These are phyloP conservation scores for Megaleporinus macrocephalus DNA, from an alignment of 2,113 vertebrate genomes.

Conservation along the genomic window DNA sequence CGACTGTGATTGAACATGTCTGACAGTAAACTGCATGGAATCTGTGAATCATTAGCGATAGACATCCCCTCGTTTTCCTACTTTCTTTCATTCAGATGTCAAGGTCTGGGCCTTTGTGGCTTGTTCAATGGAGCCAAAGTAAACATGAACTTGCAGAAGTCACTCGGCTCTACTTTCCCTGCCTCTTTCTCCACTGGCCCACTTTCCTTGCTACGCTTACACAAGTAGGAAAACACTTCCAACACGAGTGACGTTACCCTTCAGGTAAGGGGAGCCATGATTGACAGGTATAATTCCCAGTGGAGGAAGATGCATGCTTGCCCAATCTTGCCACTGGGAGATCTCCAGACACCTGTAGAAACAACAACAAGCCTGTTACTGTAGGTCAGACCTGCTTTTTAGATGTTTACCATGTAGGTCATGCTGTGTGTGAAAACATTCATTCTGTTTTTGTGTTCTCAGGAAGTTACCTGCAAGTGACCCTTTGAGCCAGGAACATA, in stretches of 20 bases:
- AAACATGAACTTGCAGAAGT: slow-evolving; percentile 1
- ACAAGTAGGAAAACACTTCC: neutral
- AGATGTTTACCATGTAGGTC: neutral
- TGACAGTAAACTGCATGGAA: neutral
- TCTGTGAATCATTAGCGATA: neutral
- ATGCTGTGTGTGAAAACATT: neutral
- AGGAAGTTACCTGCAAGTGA: neutral
- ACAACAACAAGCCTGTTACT: slow-evolving; percentile 3
- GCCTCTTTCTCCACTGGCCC: neutral
- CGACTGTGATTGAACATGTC: neutral
- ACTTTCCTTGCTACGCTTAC: neutral
- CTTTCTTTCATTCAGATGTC: neutral
- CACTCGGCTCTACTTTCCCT: neutral
- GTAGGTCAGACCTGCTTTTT: neutral
- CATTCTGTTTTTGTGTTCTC: neutral
- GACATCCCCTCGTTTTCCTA: neutral
- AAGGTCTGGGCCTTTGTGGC: neutral
- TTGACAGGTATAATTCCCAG: neutral
- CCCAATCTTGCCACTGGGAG: neutral
- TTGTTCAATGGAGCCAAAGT: neutral
- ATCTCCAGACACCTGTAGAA: neutral
- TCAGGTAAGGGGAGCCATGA: neutral
- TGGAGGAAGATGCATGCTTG: neutral
- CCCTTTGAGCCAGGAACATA: neutral
- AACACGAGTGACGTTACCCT: neutral